Evolutionary conservation across 2,888 invertebrate genomes (phyloP), one percentile per base, ranked within the genome.

Genomic region (Trisateles emortualis): DNA sequence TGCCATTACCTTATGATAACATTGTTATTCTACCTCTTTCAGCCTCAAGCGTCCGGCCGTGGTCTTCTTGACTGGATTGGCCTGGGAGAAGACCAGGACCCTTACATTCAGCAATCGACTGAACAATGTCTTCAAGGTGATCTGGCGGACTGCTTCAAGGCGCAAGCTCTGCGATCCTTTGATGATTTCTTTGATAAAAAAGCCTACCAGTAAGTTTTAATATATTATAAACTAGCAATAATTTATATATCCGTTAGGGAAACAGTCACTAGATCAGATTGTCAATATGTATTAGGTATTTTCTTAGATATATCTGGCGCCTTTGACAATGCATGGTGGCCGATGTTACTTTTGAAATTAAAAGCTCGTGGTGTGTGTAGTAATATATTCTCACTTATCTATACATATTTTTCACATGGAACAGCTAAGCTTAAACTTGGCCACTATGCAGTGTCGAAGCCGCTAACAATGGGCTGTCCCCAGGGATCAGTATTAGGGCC

Each of bases 91-190:
- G 95, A 96, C 72, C 95, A 95, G 43, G 97, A 97, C 86, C 96
- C 97, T 0, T 97, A 96, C 84, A 88, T 97, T 68, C 95, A 96
- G 42, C 95, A 94, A 76, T 93, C 95, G 0, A 97, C 97, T 49
- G 93, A 95, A 60, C 96, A 95, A 60, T 97, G 97, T 71, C 87
- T 97, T 50, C 95, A 94, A 58, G 97, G 97, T 3, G 97, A 97
- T 80, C 87, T 97, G n/a, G 96, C 96, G 0, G 97, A 97, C 78
- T 97, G 97, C 79, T 97, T 97, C 81, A 97, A 97, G 77, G 97
- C 96, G 0, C 95, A 96, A 64, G 97, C 97, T 0, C 83, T 97
- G 43, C 93, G 94, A 49, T 95, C 96, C 0, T 95, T 97, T 52
- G 95, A 96, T 45, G 96, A 96, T 48, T 96, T 97, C 83, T 97